Percentiles rank a stretch among this genome's conserved stretches.
Conservation (phyloP, 2,113 vertebrate genomes). For the Procavia capensis region DNA sequence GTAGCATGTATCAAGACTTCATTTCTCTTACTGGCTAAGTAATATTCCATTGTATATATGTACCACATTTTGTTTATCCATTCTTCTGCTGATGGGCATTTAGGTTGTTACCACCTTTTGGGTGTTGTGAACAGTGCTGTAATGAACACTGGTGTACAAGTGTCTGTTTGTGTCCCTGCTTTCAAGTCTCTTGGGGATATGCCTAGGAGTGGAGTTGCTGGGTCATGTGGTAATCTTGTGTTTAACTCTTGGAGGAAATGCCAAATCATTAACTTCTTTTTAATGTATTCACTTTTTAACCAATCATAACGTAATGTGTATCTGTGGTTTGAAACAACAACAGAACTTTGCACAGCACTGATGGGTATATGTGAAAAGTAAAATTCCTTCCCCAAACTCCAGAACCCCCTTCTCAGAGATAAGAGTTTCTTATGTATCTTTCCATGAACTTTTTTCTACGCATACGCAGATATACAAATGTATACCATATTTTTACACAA, state of each 20-base stretch:
- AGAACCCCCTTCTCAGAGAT: not conserved
- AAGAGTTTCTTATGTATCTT: not conserved
- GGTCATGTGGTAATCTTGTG: not conserved
- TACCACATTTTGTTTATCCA: too few species aligned
- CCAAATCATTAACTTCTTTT: not conserved
- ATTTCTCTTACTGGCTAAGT: too few species aligned
- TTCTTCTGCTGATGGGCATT: too few species aligned
- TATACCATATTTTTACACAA: not conserved
- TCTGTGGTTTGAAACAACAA: not conserved
- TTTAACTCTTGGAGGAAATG: not conserved
- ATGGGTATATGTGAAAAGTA: not conserved
- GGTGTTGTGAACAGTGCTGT: too few species aligned
- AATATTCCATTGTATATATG: too few species aligned
- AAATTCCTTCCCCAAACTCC: not conserved
- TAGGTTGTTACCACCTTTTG: too few species aligned
- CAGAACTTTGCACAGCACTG: not conserved
- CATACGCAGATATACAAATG: not conserved
- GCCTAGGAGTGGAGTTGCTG: not conserved
- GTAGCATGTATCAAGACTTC: too few species aligned
- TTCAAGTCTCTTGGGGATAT: too few species aligned
- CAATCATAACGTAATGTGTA: not conserved
- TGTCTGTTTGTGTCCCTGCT: too few species aligned
- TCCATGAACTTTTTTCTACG: not conserved
- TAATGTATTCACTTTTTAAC: slow-evolving; percentile 2
- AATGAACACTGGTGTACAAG: too few species aligned